phyloP scores from a whole-genome alignment of 2,113 vertebrate species.

The Nibea albiflora region DNA sequence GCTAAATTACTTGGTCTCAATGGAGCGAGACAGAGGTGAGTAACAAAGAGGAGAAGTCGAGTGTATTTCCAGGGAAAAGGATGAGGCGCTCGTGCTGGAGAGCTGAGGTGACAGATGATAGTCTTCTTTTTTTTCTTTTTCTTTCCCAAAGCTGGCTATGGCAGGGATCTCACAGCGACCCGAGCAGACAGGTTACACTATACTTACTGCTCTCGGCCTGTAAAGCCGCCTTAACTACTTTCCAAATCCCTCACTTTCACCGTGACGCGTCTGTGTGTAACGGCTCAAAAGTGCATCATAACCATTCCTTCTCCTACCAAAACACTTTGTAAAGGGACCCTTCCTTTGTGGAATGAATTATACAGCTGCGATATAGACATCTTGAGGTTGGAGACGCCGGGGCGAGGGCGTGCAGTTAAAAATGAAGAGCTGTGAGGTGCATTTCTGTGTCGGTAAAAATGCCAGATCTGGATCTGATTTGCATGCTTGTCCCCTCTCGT shows the following conservation, averaged over 20 bases:
- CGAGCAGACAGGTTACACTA: conserved; percentile 8
- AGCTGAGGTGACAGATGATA: conserved; percentile 36
- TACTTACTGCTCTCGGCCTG: background rate
- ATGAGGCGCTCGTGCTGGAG: conserved; percentile 41
- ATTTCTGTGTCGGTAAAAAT: conserved; percentile 73
- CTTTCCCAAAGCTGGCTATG: background rate
- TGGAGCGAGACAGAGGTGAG: conserved; percentile 63
- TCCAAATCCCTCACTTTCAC: conserved; percentile 37
- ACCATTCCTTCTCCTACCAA: conserved; percentile 7
- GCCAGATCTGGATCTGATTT: conserved; percentile 70
- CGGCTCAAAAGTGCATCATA: conserved; percentile 43
- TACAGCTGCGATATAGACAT: conserved; percentile 31
- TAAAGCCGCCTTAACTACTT: conserved; percentile 52
- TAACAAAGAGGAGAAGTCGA: conserved; percentile 64
- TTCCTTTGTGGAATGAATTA: conserved; percentile 42
- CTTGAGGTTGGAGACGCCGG: conserved; percentile 25
- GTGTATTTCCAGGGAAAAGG: conserved; percentile 60
- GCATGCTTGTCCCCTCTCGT: conserved; percentile 59
- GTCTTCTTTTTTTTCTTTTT: background rate
- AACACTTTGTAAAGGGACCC: conserved; percentile 20
- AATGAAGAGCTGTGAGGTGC: conserved; percentile 67
- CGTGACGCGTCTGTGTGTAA: background rate
- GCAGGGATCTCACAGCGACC: conserved; percentile 27
- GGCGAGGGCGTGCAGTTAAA: conserved; percentile 56
- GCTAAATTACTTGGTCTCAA: conserved; percentile 72